phyloP scores from a whole-genome alignment of 2,888 invertebrate genomes.

The Dolomedes plantarius region DNA sequence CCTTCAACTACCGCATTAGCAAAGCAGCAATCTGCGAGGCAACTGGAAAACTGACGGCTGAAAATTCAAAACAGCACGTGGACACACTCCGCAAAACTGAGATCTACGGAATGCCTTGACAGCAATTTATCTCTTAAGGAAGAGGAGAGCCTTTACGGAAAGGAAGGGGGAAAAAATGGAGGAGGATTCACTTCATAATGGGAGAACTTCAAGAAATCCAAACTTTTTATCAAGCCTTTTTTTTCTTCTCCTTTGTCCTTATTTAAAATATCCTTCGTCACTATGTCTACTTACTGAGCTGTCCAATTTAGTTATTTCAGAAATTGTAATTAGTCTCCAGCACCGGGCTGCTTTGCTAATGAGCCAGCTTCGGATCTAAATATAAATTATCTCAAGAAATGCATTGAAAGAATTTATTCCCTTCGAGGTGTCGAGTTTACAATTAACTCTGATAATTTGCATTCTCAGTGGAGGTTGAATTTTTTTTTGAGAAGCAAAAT shows the following conservation, averaged over 20 bases:
- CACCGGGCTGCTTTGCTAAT: not conserved
- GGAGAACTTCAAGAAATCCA: not conserved
- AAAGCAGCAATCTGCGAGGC: not conserved
- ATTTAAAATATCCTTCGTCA: not conserved
- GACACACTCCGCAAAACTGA: not conserved
- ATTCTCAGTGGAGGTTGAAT: constrained; percentile 19
- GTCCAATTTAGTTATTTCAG: not conserved
- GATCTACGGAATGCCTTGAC: not conserved
- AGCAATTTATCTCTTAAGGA: not conserved
- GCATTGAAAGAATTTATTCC: not conserved
- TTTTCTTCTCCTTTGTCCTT: not conserved
- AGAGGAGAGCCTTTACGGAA: no score
- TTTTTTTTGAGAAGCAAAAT: not conserved
- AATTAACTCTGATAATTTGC: constrained; percentile 54
- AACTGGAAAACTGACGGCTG: not conserved
- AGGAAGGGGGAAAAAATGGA: not conserved
- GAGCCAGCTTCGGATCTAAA: not conserved
- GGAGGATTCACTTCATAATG: not conserved
- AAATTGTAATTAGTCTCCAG: not conserved
- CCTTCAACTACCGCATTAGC: not conserved
- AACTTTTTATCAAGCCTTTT: not conserved
- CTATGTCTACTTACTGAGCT: not conserved
- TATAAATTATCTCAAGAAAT: not conserved
- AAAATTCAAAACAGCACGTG: not conserved
- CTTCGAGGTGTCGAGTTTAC: constrained; percentile 21